Conservation (phyloP, 2,797 vertebrate genomes). For the Liasis olivaceus region DNA sequence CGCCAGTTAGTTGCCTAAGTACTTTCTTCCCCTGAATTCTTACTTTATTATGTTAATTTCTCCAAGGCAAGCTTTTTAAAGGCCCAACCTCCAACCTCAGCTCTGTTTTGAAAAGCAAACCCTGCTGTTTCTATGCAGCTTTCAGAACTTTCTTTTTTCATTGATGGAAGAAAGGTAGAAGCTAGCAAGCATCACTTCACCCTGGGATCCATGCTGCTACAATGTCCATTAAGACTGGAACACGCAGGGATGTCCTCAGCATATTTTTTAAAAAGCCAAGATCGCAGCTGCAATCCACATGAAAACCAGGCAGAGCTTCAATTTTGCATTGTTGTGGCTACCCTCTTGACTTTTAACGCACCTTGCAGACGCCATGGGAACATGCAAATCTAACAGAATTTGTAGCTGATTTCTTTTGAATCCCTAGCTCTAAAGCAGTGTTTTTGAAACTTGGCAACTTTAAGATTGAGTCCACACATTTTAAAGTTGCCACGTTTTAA, state of each 20-base stretch:
- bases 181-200: neutral
- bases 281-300: too few species aligned
- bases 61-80: neutral
- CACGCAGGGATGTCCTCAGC: neutral
- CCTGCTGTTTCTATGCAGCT: neutral
- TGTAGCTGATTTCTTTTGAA: too few species aligned
- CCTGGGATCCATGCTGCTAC: neutral
- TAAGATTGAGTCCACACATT: too few species aligned
- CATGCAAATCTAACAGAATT: too few species aligned
- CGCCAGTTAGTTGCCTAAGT: neutral
- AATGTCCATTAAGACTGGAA: neutral
- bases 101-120: neutral
- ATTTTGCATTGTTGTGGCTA: too few species aligned
- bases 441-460: too few species aligned
- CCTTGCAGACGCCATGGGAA: too few species aligned
- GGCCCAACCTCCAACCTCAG: neutral
- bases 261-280: too few species aligned
- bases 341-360: too few species aligned
- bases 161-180: neutral
- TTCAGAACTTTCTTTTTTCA: neutral
- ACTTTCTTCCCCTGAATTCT: neutral
- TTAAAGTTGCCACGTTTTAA: too few species aligned
- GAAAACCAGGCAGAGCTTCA: too few species aligned
- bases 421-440: too few species aligned
- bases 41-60: neutral